Evolutionary conservation across 2,797 vertebrate species (phyloP), one percentile per base, ranked within the genome.

Genomic region (Enteromius argenteus): DNA sequence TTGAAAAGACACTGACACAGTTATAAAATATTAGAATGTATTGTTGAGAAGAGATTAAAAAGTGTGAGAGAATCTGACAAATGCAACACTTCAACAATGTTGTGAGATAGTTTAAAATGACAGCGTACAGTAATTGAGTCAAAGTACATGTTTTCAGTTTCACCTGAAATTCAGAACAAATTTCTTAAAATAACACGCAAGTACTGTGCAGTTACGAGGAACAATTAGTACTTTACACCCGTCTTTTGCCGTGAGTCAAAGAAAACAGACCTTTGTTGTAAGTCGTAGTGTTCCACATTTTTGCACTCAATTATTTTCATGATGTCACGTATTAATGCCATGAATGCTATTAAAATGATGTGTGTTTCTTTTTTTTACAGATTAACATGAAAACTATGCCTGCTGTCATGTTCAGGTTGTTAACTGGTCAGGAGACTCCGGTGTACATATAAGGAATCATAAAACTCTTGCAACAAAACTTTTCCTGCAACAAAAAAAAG

Each of bases 371-470:
- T 77, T 79, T 87, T 93, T 51, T 35, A 62, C 90, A 96, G 95
- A 96, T 96, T 91, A 95, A 90, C 90, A 96, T 96, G 95, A 96
- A 95, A 91, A 96, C 95, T 15, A 96, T 96, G 95, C 95, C 95
- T 3, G 98, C 98, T 0, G 97, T 98, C 89, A 99, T 99, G 98
- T 99, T 99, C 94, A 93, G 98, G 90, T 96, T 99, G 73, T 96
- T 99, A 78, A 99, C 98, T 0, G 98, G 98, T 83, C 98, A 99
- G 85, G 98, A 99, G 95, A 98, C 97, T 0, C 98, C 98, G 0
- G 84, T 98, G 68, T 99, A 99, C 94, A 98, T 99, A 90, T 99
- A 94, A 84, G 64, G 37, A 94, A 91, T 87, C 35, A 32, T 11
- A 49, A 32, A 69, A 71, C 60, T 23, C 42, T 44, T 13, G 42